phyloP scores from a whole-genome alignment of 2,888 invertebrate species.

The Heliconius aoede region DNA sequence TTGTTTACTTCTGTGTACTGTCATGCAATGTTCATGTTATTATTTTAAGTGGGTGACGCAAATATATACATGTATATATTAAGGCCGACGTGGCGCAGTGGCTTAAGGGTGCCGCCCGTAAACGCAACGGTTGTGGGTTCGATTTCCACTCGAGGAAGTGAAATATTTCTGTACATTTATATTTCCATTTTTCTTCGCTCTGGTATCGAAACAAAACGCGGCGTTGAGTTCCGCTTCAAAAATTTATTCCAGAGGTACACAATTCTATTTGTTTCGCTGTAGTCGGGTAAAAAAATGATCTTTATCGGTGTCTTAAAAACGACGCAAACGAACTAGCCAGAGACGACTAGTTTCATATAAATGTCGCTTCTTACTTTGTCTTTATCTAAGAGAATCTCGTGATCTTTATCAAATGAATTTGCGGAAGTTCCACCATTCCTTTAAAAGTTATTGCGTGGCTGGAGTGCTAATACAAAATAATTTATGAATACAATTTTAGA shows the following conservation, averaged over 20 bases:
- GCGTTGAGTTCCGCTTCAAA: neutral
- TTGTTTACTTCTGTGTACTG: neutral
- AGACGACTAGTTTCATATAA: neutral
- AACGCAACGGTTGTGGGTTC: neutral
- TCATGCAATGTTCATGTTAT: neutral
- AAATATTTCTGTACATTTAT: neutral
- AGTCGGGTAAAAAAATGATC: too few relatives aligned
- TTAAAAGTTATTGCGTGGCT: neutral
- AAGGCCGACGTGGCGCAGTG: neutral
- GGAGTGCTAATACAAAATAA: neutral
- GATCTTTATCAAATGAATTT: conserved; percentile 5
- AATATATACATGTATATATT: neutral
- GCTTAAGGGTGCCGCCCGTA: neutral
- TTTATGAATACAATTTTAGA: neutral
- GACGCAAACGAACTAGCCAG: neutral
- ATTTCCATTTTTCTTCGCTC: neutral
- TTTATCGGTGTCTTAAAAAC: neutral
- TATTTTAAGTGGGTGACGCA: neutral
- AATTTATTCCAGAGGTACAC: too few relatives aligned
- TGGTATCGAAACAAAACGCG: neutral
- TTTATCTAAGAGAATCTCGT: neutral
- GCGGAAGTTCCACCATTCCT: neutral
- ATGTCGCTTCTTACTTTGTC: neutral
- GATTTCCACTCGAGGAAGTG: neutral
- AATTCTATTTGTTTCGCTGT: too few relatives aligned